Evolutionary conservation across 2,888 invertebrate genomes (phyloP).

Genomic region (Drosophila rubida): DNA sequence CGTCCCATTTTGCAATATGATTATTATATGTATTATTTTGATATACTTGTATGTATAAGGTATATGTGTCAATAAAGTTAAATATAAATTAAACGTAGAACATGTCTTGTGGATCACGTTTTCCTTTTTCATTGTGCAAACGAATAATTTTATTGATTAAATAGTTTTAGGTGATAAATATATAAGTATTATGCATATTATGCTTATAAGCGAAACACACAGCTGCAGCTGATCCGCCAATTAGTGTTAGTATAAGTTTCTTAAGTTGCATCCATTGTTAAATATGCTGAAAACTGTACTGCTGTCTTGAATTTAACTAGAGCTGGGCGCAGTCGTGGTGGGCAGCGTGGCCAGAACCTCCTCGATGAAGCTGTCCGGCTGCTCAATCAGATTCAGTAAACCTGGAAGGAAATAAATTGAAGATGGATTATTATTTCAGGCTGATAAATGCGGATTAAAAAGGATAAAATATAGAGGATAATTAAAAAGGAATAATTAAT

Average conservation of each 20-base stretch:
- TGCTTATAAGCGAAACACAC: constrained; percentile 26
- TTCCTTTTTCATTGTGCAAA: constrained; percentile 67
- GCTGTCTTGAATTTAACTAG: constrained; percentile 62
- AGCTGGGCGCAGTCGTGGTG: constrained; percentile 59
- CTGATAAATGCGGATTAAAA: not conserved
- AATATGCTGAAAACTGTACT: constrained; percentile 29
- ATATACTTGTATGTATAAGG: constrained; percentile 8
- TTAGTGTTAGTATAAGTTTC: constrained; percentile 13
- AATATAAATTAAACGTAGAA: constrained; percentile 21
- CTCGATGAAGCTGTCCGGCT: constrained; percentile 83
- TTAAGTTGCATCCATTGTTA: constrained; percentile 29
- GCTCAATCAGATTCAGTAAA: constrained; percentile 83
- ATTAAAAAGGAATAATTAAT: no score
- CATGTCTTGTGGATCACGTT: not conserved
- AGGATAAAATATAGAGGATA: not conserved
- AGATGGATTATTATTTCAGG: not conserved
- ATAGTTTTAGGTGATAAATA: constrained; percentile 73
- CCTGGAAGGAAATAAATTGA: constrained; percentile 57
- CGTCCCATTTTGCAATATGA: constrained; percentile 68
- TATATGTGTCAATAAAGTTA: constrained; percentile 50
- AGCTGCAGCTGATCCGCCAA: constrained; percentile 15
- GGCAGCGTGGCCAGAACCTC: constrained; percentile 82
- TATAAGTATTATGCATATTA: constrained; percentile 48
- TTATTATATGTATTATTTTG: constrained; percentile 43
- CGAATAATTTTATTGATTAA: constrained; percentile 79